phyloP scores from a whole-genome alignment of 2,113 vertebrate genomes.

The Sander lucioperca region DNA sequence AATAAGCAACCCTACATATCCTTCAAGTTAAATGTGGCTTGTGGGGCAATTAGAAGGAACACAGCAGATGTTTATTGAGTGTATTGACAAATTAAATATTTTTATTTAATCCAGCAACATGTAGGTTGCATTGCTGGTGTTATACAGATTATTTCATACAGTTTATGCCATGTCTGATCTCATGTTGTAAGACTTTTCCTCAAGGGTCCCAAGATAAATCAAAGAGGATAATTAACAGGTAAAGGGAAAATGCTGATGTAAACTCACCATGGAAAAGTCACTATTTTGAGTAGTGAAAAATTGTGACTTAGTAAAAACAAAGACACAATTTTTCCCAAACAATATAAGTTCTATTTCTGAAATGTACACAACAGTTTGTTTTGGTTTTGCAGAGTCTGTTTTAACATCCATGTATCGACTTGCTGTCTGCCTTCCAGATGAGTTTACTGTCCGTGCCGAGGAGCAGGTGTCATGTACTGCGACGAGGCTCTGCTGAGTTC shows the following conservation, averaged over 20 bases:
- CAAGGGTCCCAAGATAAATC: not conserved
- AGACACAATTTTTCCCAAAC: not conserved
- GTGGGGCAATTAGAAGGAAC: not conserved
- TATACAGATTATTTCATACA: conserved; percentile 1
- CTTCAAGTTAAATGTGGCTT: not conserved
- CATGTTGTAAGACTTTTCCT: not conserved
- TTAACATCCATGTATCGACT: conserved; percentile 31
- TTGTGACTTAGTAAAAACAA: no score
- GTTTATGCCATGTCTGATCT: conserved; percentile 8
- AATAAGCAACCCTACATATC: no score
- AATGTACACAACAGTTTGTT: not conserved
- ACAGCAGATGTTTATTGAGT: not conserved
- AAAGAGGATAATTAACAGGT: not conserved
- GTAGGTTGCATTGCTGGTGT: not conserved
- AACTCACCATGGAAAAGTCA: not conserved
- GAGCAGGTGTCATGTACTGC: conserved; percentile 31
- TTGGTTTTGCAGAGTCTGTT: not conserved
- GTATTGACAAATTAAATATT: not conserved
- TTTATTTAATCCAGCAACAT: not conserved
- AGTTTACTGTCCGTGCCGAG: conserved; percentile 19
- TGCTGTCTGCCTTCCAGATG: conserved; percentile 5
- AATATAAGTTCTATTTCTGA: not conserved
- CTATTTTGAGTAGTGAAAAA: not conserved
- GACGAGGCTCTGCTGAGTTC: conserved; percentile 32
- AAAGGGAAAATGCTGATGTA: not conserved